These are phyloP conservation scores for Labrus mixtus DNA, from an alignment of 2,113 vertebrate genomes.

Conservation along the genomic window DNA sequence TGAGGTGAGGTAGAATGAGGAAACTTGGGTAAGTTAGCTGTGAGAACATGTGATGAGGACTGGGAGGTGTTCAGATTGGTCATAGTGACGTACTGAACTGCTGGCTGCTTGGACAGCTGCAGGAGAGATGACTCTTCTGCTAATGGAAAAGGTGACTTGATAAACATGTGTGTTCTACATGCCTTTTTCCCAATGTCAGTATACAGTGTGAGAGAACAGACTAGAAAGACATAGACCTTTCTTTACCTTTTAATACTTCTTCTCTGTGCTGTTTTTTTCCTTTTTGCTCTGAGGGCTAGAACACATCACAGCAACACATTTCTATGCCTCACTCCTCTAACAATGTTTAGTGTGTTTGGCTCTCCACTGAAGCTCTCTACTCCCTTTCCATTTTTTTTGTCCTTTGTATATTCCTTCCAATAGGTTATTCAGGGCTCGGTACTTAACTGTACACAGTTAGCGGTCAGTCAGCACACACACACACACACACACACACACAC, in stretches of 20 bases:
- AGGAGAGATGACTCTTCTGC: conserved; percentile 22
- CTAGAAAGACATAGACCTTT: conserved; percentile 17
- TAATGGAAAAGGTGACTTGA: conserved; percentile 30
- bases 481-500: not conserved
- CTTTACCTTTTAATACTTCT: conserved; percentile 20
- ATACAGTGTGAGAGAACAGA: not conserved
- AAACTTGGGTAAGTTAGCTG: conserved; percentile 20
- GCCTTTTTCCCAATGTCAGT: not conserved
- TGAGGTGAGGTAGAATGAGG: conserved; percentile 35
- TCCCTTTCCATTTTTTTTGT: conserved; percentile 18
- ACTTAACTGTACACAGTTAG: conserved; percentile 65
- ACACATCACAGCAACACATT: conserved; percentile 29
- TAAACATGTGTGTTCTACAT: conserved; percentile 23
- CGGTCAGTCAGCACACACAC: conserved; percentile 44
- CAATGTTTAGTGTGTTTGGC: conserved; percentile 23
- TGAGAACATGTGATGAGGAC: conserved; percentile 12
- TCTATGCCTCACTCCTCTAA: conserved; percentile 37
- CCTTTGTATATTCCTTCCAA: conserved; percentile 39
- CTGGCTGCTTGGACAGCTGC: conserved; percentile 36
- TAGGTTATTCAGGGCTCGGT: conserved; percentile 59
- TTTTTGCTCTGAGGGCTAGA: not conserved
- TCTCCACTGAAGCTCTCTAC: conserved; percentile 26
- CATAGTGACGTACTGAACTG: conserved; percentile 23
- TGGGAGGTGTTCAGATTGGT: conserved; percentile 2
- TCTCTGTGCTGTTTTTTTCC: not conserved